Evolutionary conservation across 2,888 invertebrate species (phyloP).

Genomic region (Galerucella pusilla): DNA sequence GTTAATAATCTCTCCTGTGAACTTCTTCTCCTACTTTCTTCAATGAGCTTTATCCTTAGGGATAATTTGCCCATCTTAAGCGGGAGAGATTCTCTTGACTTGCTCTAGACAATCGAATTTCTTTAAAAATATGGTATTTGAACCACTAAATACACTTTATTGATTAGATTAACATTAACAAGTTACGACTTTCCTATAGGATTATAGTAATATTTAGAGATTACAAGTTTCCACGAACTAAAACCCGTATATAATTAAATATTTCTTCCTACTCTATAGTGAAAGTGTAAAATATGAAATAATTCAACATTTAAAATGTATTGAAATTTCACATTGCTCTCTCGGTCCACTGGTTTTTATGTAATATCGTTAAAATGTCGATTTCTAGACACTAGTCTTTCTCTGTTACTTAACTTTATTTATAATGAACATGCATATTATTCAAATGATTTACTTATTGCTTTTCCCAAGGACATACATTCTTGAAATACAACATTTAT

Average conservation of each 20-base stretch:
- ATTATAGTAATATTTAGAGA: too few relatives aligned
- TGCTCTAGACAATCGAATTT: too few relatives aligned
- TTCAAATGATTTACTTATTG: conserved; percentile 21
- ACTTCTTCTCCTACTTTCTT: too few relatives aligned
- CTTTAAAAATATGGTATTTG: too few relatives aligned
- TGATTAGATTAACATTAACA: too few relatives aligned
- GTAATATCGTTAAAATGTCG: conserved; percentile 29
- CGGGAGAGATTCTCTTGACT: too few relatives aligned
- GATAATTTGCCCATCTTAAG: too few relatives aligned
- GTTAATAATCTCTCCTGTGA: too few relatives aligned
- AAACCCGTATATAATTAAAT: conserved; percentile 11
- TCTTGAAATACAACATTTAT: conserved; percentile 10
- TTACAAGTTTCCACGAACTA: too few relatives aligned
- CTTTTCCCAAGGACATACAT: conserved; percentile 17
- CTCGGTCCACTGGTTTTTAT: conserved; percentile 39
- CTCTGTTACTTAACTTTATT: conserved; percentile 28
- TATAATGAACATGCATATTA: conserved; percentile 24
- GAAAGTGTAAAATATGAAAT: conserved; percentile 29
- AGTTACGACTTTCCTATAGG: too few relatives aligned
- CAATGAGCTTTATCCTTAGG: too few relatives aligned
- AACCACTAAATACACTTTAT: too few relatives aligned
- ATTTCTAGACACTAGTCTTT: conserved; percentile 29
- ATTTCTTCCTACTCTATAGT: conserved; percentile 32
- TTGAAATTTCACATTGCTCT: conserved; percentile 33
- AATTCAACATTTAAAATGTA: conserved; percentile 31